phyloP scores from a whole-genome alignment of 2,797 vertebrate species.

The Cynodonichthys magdalenae region DNA sequence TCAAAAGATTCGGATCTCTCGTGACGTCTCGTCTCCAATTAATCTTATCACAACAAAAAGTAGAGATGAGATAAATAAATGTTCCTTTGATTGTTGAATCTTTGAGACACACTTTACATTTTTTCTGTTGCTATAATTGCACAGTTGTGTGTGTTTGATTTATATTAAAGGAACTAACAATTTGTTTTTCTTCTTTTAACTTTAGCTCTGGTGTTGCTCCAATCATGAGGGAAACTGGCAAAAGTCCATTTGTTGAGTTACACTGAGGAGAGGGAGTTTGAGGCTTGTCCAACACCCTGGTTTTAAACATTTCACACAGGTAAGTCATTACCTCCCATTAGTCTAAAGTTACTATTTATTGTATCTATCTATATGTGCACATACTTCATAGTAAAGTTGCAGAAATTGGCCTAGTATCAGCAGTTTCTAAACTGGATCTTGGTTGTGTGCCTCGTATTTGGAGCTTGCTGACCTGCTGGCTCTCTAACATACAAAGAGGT shows the following conservation, averaged over 20 bases:
- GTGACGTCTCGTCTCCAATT: too few species aligned
- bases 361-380: background rate
- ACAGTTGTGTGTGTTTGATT: background rate
- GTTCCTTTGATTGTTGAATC: background rate
- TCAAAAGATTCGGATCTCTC: too few species aligned
- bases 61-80: too few species aligned
- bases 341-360: background rate
- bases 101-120: background rate
- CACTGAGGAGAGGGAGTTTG: constrained; percentile 35
- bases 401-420: constrained; percentile 14
- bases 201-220: constrained; percentile 41
- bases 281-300: constrained; percentile 18
- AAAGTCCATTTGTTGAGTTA: constrained; percentile 31
- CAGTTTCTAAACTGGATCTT: constrained; percentile 39
- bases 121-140: background rate
- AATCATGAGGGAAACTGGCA: constrained; percentile 52
- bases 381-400: constrained; percentile 17
- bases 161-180: background rate
- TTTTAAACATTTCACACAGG: constrained; percentile 56
- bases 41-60: too few species aligned
- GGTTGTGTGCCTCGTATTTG: too few species aligned
- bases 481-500: too few species aligned
- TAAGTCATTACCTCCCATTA: constrained; percentile 21
- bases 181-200: background rate
- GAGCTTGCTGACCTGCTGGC: too few species aligned